Evolutionary conservation across 2,888 invertebrate species (phyloP), one percentile per base, ranked within the genome.

Genomic region (Sylvicola fuscatus): DNA sequence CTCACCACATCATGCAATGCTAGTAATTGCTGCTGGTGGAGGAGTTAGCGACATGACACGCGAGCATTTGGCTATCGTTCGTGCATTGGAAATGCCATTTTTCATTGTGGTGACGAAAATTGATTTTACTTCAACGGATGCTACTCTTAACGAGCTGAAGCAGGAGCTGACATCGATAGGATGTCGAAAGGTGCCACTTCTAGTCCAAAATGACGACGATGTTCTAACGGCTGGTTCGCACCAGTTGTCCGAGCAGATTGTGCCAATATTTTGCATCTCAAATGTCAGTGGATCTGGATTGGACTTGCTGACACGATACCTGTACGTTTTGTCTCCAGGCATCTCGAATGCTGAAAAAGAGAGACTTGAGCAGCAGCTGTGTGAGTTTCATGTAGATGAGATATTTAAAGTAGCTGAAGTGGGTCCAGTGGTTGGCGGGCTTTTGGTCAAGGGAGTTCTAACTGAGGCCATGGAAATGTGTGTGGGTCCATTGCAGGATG

Each of bases 81-180:
- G 78, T 0, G 84, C 83, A 0, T 54, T 87, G 32, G 75, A 81
- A 45, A 70, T 84, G 47, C 93, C 97, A 0, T 80, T 95, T 55
- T 90, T 95, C 54, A 77, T 90, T 12, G 84, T 95, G 2, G 70
- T 98, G 39, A 92, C 84, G 40, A 98, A 98, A 65, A 79, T 78
- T 38, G 97, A 98, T 58, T 65, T 89, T 38, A 78, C 80, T n/a
- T 60, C 65, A 3, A 64, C 67, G 2, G 57, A 60, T 15, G 49
- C 51, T 38, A 66, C 68, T 10, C 51, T 70, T 32, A 57, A 62
- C 41, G 66, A 67, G 45, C 49, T 81, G 31, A 69, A 73, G 46
- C 58, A 63, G 27, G 61, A 75, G 34, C 60, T 80, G 26, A 72
- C 72, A 40, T 66, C 69, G 35, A 70, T 72, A 13, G 75, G 76